Percentiles rank a stretch among this genome's conserved stretches.
Conservation (phyloP, 2,797 vertebrate genomes). For the Lithobates sylvaticus region DNA sequence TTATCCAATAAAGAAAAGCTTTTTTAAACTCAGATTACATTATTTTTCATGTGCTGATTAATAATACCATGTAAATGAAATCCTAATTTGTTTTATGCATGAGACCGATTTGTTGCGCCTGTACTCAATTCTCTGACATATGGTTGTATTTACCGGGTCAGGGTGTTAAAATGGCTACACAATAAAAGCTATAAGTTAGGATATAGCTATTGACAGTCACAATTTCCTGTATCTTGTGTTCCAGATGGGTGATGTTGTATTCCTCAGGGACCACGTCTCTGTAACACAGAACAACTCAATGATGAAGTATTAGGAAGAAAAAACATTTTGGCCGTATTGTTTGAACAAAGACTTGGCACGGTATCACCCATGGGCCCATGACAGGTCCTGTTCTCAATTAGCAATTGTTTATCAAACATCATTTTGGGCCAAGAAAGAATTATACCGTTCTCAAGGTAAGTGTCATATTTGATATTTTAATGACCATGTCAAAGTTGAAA, state of each 20-base stretch:
- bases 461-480: constrained; percentile 49
- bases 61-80: constrained; percentile 46
- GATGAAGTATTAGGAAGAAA: constrained; percentile 40
- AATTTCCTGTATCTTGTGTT: constrained; percentile 59
- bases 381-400: constrained; percentile 58
- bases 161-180: constrained; percentile 44
- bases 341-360: constrained; percentile 60
- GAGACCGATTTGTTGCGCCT: constrained; percentile 32
- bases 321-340: constrained; percentile 54
- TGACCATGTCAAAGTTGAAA: constrained; percentile 43
- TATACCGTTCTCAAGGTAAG: constrained; percentile 52
- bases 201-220: constrained; percentile 46
- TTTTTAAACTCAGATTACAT: background rate
- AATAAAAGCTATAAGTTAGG: constrained; percentile 51
- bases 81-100: constrained; percentile 35
- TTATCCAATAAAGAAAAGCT: background rate
- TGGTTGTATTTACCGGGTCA: constrained; percentile 23
- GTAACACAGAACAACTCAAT: constrained; percentile 51
- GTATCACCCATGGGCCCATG: constrained; percentile 29
- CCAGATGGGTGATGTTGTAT: constrained; percentile 58
- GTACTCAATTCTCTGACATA: constrained; percentile 10
- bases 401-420: constrained; percentile 62
- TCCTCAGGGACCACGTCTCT: constrained; percentile 62
- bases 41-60: constrained; percentile 9
- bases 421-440: constrained; percentile 58